Evolutionary conservation across 2,113 vertebrate species (phyloP).

Genomic region (Macquaria ambigua): DNA sequence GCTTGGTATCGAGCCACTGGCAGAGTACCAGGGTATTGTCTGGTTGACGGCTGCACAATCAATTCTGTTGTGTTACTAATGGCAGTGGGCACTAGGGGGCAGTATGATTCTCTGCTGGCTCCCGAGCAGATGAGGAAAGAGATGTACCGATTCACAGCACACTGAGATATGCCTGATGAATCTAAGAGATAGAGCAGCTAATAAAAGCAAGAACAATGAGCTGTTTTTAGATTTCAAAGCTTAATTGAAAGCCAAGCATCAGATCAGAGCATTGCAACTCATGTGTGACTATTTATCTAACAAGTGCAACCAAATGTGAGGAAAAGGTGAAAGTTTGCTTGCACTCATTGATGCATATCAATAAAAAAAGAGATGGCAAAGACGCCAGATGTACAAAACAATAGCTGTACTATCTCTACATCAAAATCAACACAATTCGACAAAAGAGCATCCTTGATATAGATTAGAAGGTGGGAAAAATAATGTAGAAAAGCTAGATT

Average conservation of each 20-base stretch:
- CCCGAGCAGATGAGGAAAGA: constrained; percentile 37
- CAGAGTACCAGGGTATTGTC: constrained; percentile 80
- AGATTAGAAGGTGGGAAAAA: constrained; percentile 32
- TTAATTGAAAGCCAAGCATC: constrained; percentile 60
- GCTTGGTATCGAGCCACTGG: constrained; percentile 82
- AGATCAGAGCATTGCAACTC: constrained; percentile 54
- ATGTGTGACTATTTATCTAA: constrained; percentile 53
- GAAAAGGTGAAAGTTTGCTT: constrained; percentile 46
- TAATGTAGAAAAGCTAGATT: constrained; percentile 20
- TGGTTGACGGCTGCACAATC: constrained; percentile 75
- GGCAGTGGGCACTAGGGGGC: constrained; percentile 76
- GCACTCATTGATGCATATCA: constrained; percentile 58
- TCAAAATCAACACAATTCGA: constrained; percentile 49
- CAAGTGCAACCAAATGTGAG: constrained; percentile 40
- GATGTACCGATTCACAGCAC: constrained; percentile 59
- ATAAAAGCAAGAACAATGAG: constrained; percentile 74
- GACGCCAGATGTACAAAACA: constrained; percentile 54
- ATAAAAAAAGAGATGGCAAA: constrained; percentile 40
- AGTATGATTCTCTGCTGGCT: constrained; percentile 79
- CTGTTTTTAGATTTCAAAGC: constrained; percentile 66
- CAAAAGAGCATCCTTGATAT: constrained; percentile 45
- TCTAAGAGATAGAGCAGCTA: constrained; percentile 73
- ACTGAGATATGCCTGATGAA: constrained; percentile 62
- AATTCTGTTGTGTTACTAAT: constrained; percentile 53
- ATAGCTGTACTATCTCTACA: constrained; percentile 50